Evolutionary conservation across 2,888 invertebrate genomes (phyloP).

Genomic region (Aphrophora alni): DNA sequence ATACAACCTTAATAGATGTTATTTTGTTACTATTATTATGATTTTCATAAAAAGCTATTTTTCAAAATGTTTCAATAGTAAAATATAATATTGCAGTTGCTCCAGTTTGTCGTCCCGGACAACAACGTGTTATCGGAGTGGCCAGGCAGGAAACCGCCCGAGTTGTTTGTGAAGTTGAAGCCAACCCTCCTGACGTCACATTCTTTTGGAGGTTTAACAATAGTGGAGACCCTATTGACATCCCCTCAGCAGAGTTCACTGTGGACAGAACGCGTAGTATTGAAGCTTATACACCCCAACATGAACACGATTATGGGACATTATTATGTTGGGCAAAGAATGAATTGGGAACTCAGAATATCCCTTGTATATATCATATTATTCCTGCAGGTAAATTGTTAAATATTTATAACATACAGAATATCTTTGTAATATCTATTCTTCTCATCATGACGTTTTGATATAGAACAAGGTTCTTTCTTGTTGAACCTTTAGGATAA

Average conservation of each 20-base stretch:
- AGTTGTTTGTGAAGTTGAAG: constrained; percentile 73
- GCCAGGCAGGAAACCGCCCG: constrained; percentile 72
- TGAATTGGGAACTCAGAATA: constrained; percentile 73
- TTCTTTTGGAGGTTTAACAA: constrained; percentile 79
- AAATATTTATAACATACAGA: no score
- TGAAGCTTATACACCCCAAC: constrained; percentile 72
- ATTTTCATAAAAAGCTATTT: no score
- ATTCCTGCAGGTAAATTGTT: constrained; percentile 69
- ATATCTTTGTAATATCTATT: no score
- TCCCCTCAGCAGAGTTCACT: constrained; percentile 67
- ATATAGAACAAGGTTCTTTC: no score
- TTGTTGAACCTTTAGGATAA: no score
- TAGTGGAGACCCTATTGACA: constrained; percentile 68
- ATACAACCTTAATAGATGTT: no score
- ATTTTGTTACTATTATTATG: no score
- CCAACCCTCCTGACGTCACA: constrained; percentile 74
- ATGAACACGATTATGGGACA: constrained; percentile 76
- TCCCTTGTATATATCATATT: constrained; percentile 76
- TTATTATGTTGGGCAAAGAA: constrained; percentile 77
- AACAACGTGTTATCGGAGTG: constrained; percentile 73
- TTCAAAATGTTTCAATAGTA: no score
- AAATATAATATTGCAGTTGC: constrained; percentile 61
- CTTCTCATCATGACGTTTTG: no score
- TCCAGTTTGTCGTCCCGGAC: constrained; percentile 74
- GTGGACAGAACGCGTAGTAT: constrained; percentile 69